A percentile compares a stretch with the other conserved stretches of the same genome.
phyloP scores from a whole-genome alignment of 2,888 invertebrate species.

The Trachelus troglodyta region DNA sequence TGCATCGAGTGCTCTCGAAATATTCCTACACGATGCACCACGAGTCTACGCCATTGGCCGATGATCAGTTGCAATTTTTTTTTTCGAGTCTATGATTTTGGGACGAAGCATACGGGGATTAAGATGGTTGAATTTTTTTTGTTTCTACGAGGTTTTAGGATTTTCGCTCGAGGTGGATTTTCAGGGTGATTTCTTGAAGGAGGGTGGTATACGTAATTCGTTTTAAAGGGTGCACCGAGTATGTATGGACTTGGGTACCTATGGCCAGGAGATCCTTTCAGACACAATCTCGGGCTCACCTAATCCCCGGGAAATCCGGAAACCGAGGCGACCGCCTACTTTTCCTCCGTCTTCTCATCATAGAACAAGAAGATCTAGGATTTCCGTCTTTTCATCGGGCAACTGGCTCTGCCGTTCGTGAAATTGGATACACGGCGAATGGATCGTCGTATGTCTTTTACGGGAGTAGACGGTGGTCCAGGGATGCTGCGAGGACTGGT shows the following conservation, averaged over 20 bases:
- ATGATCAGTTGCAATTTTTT: neutral
- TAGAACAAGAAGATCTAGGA: slow-evolving; percentile 10
- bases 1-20: slow-evolving; percentile 50
- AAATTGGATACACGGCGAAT: slow-evolving; percentile 10
- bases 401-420: neutral
- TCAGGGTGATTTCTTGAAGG: neutral
- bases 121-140: neutral
- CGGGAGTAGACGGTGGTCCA: neutral
- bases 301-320: slow-evolving; percentile 18
- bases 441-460: slow-evolving; percentile 4
- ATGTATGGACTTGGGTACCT: neutral
- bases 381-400: slow-evolving; percentile 2
- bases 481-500: neutral
- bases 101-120: neutral
- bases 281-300: slow-evolving; percentile 17
- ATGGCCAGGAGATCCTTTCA: slow-evolving; percentile 12
- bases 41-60: neutral
- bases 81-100: neutral
- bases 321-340: slow-evolving; percentile 4
- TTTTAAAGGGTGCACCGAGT: neutral
- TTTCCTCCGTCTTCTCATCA: slow-evolving; percentile 14
- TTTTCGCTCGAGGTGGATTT: neutral
- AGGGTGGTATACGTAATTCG: neutral
- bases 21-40: slow-evolving; percentile 27
- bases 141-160: neutral